Base-by-base conservation (phyloP, 2,888 invertebrate genomes). In the Stenodema calcarata region DNA sequence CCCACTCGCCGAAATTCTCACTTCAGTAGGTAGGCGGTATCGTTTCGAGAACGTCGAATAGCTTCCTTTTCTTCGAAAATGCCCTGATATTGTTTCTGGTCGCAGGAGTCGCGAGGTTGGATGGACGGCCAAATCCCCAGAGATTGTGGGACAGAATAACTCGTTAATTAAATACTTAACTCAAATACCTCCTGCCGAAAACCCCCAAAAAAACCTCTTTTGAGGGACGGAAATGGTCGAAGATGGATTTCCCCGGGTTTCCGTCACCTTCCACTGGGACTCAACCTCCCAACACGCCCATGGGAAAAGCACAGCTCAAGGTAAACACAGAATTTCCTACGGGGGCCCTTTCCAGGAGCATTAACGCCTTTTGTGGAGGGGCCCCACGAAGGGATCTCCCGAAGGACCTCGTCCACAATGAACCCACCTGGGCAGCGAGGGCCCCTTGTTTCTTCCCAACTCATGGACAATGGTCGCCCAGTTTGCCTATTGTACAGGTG, bases 401-500 rank as follows among this genome's bases (percentile, higher is more conserved):
- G 16, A 44, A 4, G 27, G 42, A 35, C 30, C 35, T 14, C 3
- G 50, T 1, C 76, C 42, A 78, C 78, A 82, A 82, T 62, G 82
- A 62, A 82, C 82, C 80, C 82, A 82, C 82, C 82, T 82, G 82
- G 82, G 82, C 69, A 69, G 30, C 42, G 2, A 18, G 18, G 50
- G 27, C 23, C 82, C 42, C 82, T 82, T 82, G 82, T 82, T 62
- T 82, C 82, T 82, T 78, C 28, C 35, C 69, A 47, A 80, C 62
- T 70, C 69, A 28, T 82, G 62, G 82, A 69, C 62, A 62, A 82
- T 69, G 35, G 82, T 62, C 82, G 62, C 30, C 80, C 47, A 82
- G 82, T 82, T 82, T 82, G 82, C 70, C 82, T 82, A 82, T 82
- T 82, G 82, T 82, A 62, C 82, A 82, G 82, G 82, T 82, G 82